Evolutionary conservation across 2,113 vertebrate genomes (phyloP).

Genomic region (Mobula birostris): DNA sequence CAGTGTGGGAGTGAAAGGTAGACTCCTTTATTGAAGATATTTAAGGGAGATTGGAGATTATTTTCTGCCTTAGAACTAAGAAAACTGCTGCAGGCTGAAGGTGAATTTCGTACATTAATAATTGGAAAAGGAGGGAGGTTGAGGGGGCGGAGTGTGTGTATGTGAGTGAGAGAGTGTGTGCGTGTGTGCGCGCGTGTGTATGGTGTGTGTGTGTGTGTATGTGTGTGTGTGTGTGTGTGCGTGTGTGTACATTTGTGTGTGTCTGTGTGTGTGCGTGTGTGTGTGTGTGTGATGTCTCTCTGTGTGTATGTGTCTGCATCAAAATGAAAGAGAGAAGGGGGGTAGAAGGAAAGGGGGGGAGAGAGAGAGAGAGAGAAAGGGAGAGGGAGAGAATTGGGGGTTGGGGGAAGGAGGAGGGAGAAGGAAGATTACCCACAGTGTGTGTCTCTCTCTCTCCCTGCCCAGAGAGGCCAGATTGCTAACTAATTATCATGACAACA

Average conservation of each 20-base stretch:
- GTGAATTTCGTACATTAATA: not conserved
- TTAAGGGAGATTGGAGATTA: not conserved
- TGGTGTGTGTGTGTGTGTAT: conserved; percentile 1
- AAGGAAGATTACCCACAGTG: not conserved
- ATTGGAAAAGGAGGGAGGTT: not conserved
- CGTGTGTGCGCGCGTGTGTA: not conserved
- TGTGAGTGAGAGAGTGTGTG: not conserved
- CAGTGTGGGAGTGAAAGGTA: not conserved
- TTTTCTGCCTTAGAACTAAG: not conserved
- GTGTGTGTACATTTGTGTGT: not conserved
- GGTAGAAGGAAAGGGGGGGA: not conserved
- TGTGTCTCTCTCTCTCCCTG: not conserved
- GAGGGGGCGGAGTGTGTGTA: not conserved
- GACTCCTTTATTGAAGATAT: not conserved
- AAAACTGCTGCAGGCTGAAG: not conserved
- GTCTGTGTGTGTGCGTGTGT: not conserved
- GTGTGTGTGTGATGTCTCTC: conserved; percentile 15
- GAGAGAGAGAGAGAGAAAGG: not conserved
- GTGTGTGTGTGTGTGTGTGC: not conserved
- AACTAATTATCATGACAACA: conserved; percentile 31
- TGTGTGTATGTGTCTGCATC: not conserved
- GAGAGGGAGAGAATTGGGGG: not conserved
- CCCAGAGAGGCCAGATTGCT: not conserved
- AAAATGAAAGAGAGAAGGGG: conserved; percentile 4
- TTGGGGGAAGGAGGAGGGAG: not conserved